phyloP scores from a whole-genome alignment of 2,888 invertebrate genomes.

The Pachydiplax longipennis region DNA sequence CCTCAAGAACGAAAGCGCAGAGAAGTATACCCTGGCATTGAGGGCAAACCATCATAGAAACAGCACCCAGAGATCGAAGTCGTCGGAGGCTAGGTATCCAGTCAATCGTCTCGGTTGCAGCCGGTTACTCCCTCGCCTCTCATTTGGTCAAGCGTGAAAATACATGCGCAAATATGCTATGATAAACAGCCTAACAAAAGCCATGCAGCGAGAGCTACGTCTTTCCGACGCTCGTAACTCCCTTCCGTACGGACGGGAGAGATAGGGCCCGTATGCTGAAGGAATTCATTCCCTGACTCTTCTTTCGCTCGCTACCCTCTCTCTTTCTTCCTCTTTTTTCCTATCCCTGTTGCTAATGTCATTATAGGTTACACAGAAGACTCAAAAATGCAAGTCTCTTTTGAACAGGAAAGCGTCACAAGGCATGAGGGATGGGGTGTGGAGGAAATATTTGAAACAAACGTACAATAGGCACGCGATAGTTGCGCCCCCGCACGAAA shows the following conservation, averaged over 20 bases:
- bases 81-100: not conserved
- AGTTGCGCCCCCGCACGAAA: slow-evolving; percentile 10
- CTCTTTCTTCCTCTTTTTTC: slow-evolving; percentile 21
- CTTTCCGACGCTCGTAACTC: not conserved
- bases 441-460: not conserved
- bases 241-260: not conserved
- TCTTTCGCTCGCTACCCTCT: not conserved
- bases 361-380: slow-evolving; percentile 43
- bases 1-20: slow-evolving; percentile 26
- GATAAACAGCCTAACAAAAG: not conserved
- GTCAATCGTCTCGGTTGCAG: not conserved
- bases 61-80: not conserved
- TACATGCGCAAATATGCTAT: not conserved
- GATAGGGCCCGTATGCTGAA: slow-evolving; percentile 23
- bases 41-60: slow-evolving; percentile 7
- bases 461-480: slow-evolving; percentile 20
- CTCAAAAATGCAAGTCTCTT: slow-evolving; percentile 39
- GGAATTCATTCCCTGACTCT: slow-evolving; percentile 23
- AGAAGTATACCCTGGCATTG: slow-evolving; percentile 30
- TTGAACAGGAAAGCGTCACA: slow-evolving; percentile 17
- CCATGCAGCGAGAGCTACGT: not conserved
- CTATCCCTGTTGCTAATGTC: slow-evolving; percentile 25
- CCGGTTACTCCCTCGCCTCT: not conserved
- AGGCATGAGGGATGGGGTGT: not conserved
- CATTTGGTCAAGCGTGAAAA: not conserved